Evolutionary conservation across 2,888 invertebrate genomes (phyloP), one percentile per base, ranked within the genome.

Genomic region (Torymus auratus): DNA sequence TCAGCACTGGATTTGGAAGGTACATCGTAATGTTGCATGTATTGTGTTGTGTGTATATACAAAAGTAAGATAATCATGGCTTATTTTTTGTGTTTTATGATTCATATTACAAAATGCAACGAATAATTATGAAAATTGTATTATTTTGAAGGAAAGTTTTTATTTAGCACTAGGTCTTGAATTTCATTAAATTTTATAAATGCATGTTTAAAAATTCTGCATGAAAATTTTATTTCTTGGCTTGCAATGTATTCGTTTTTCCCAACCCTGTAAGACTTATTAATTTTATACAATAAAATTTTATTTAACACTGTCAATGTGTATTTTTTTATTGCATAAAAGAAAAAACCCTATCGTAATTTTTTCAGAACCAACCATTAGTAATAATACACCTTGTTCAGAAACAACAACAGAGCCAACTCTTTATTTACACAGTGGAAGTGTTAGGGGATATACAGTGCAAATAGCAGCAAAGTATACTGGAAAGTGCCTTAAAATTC

Each of bases 1-100:
- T 88, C 93, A 64, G 97, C 97, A 89, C 71, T 82, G 23, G 80
- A 82, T 69, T 69, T 82, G 20, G 74, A 82, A 78, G 82, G 82
- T 82, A 82, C 74, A 69, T 71, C 71, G 58, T 82, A 72, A 72
- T 58, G 17, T 17, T 75, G 50, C 78, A 58, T 20, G 79, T n/a
- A 13, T 20, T 20, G 20, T 20, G 20, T 20, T 68, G 23, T 74
- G 67, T 70, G 28, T 17, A 67, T 76, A 75, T 5, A 50, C 11
- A 23, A 15, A 60, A n/a, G 15, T 60, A 15, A 62, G 53, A 5
- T 64, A 5, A 15, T 70, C 17, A 11, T 60, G 7, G 20, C 55
- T 72, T 52, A 20, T 14, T 5, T 65, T 60, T 58, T 61, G 20
- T 15, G 53, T 67, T 73, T 68, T 60, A 41, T 55, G 13, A 20